Conservation (phyloP, 2,888 invertebrate species). For the Athripsodes cinereus region DNA sequence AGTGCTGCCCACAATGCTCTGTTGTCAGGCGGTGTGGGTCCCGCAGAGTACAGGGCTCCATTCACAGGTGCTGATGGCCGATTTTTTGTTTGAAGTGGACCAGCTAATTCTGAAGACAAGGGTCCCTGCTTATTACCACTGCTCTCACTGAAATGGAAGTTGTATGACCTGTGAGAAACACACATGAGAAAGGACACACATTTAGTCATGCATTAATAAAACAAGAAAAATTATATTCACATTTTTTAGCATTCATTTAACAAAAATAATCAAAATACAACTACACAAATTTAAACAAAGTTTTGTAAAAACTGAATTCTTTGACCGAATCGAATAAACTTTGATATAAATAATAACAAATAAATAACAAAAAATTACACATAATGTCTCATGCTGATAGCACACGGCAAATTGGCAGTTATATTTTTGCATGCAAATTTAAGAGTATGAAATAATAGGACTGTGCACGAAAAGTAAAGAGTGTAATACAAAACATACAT, state of each 20-base stretch:
- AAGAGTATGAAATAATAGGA: neutral
- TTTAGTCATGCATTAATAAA: slow-evolving; percentile 27
- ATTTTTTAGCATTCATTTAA: no score
- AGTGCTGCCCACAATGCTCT: slow-evolving; percentile 77
- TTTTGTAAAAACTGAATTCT: no score
- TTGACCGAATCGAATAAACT: no score
- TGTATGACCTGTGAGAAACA: slow-evolving; percentile 35
- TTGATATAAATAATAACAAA: no score
- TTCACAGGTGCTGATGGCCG: slow-evolving; percentile 41
- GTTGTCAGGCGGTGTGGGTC: slow-evolving; percentile 35
- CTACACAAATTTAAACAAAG: no score
- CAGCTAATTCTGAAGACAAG: slow-evolving; percentile 25
- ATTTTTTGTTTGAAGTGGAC: slow-evolving; percentile 23
- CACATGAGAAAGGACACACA: slow-evolving; percentile 21
- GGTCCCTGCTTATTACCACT: slow-evolving; percentile 26
- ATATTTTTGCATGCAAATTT: no score
- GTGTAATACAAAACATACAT: slow-evolving; percentile 25
- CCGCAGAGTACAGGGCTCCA: slow-evolving; percentile 31
- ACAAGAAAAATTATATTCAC: neutral
- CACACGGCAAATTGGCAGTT: no score
- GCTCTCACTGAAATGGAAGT: slow-evolving; percentile 28
- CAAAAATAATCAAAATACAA: no score
- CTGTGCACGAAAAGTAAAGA: slow-evolving; percentile 14
- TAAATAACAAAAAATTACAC: no score
- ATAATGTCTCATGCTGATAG: no score